Conservation (phyloP, 2,113 vertebrate genomes). For the Burhinus bistriatus region DNA sequence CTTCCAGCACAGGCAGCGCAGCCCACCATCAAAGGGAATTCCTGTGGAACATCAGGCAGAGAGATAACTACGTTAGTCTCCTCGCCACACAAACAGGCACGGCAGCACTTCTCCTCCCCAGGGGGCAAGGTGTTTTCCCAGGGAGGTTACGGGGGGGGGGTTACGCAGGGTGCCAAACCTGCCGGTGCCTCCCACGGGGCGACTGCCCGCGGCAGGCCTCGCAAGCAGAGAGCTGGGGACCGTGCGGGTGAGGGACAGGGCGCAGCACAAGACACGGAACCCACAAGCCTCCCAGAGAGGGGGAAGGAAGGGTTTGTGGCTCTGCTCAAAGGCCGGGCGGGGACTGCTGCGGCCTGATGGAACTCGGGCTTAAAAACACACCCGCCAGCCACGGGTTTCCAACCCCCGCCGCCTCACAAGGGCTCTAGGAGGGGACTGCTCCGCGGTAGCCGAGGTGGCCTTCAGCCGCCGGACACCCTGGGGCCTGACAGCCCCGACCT, state of each 20-base stretch:
- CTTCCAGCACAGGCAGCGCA: conserved; percentile 97
- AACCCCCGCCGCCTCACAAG: neutral
- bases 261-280: neutral
- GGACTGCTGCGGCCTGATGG: neutral
- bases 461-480: neutral
- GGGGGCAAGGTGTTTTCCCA: neutral
- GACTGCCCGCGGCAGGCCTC: neutral
- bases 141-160: neutral
- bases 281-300: accelerated
- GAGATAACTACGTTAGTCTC: neutral
- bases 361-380: neutral
- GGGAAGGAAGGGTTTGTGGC: neutral
- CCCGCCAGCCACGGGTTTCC: neutral
- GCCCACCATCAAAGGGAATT: conserved; percentile 94
- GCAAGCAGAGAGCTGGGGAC: neutral
- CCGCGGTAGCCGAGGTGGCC: accelerated
- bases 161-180: neutral
- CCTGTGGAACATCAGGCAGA: conserved; percentile 77
- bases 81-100: neutral
- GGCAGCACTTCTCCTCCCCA: neutral
- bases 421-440: neutral
- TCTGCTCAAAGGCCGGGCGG: neutral
- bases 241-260: accelerated
- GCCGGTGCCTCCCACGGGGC: neutral
- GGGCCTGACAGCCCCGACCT: neutral